phyloP scores from a whole-genome alignment of 2,888 invertebrate species.

The Agrenia bidenticulata region DNA sequence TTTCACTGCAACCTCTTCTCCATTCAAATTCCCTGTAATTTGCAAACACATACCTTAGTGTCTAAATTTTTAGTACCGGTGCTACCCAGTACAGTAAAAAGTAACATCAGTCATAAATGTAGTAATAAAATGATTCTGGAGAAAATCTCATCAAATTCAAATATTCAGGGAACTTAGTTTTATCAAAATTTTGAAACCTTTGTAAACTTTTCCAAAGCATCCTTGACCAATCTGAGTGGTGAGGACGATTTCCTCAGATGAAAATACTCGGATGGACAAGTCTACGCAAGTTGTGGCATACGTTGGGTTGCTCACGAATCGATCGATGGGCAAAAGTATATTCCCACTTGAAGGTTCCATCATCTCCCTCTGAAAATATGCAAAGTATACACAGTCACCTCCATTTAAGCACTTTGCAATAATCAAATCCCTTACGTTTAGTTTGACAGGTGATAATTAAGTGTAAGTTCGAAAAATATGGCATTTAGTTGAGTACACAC shows the following conservation, averaged over 20 bases:
- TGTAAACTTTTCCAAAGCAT: conserved; percentile 84
- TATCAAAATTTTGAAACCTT: conserved; percentile 63
- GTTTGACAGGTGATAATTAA: no score
- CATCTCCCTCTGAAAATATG: conserved; percentile 32
- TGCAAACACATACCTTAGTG: not conserved
- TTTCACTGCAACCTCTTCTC: conserved; percentile 70
- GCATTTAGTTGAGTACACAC: no score
- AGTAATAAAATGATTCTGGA: no score
- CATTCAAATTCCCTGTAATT: conserved; percentile 60
- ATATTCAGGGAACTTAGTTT: no score
- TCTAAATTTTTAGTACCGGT: no score
- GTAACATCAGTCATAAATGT: no score
- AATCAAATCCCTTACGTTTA: no score
- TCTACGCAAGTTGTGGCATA: conserved; percentile 48
- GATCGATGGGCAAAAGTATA: conserved; percentile 38
- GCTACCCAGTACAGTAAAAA: no score
- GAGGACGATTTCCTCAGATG: conserved; percentile 68
- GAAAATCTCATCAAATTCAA: no score
- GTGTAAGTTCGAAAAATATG: no score
- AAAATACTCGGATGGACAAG: conserved; percentile 63
- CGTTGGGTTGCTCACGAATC: conserved; percentile 49
- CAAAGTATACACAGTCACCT: no score
- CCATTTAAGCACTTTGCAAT: no score
- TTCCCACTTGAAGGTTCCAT: conserved; percentile 19
- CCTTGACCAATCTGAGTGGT: conserved; percentile 81